Evolutionary conservation across 2,113 vertebrate species (phyloP), one percentile per base, ranked within the genome.

Genomic region (Hemiprocne comata): DNA sequence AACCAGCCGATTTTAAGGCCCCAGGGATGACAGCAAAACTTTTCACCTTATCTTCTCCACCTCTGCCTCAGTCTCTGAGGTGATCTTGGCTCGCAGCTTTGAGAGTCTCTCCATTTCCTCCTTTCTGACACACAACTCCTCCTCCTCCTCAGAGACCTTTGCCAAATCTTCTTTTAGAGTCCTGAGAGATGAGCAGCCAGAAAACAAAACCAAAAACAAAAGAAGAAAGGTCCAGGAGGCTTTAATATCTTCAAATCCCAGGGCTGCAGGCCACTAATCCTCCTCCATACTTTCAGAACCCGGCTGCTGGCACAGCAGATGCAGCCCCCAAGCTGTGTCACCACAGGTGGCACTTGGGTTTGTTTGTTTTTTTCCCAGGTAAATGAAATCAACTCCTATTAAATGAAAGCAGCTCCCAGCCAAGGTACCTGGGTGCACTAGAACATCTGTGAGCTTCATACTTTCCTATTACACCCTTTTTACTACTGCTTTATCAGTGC

Each of bases 31-130:
- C 26, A 55, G 44, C 42, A 79, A 19, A 34, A 7, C 71, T n/a
- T 55, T 9, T 94, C 92, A 99, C 99, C 98, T 99, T 62, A 99
- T 96, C 34, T 69, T 97, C 40, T 94, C 81, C 55, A 97, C 87
- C 77, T 98, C 96, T 7, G 91, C 92, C 34, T 98, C 94, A 0
- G 75, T 54, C 80, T 98, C 98, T 1, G 44, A 93, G 69, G 46
- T 38, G 1, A 97, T 92, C 25, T 97, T 96, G 57, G 96, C 97
- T 86, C 94, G 91, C 31, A 99, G 97, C 62, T 89, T 95, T 17
- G 97, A 73, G 3, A 99, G 97, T 17, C 42, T 97, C 78, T 74
- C 69, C 0, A 90, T 65, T 42, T 96, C 96, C 72, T 98, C 98
- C 53, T 97, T 93, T 9, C 94, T 97, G 95, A 99, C 57, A 44